Evolutionary conservation across 2,888 invertebrate genomes (phyloP).

Genomic region (Mycalesis mineus): DNA sequence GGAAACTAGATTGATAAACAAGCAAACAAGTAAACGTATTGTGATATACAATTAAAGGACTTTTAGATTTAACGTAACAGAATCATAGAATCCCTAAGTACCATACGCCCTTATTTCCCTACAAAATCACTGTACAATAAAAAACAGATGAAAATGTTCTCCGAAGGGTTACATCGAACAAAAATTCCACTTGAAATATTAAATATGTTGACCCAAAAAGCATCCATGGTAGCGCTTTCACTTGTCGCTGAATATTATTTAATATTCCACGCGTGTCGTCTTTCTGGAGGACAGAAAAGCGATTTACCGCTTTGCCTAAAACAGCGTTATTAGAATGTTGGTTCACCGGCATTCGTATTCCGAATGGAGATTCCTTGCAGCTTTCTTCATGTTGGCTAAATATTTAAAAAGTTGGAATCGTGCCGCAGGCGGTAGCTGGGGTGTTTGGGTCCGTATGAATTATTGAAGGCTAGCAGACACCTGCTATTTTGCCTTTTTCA

Average conservation of each 20-base stretch:
- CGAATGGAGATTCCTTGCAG: not conserved
- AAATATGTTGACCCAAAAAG: not conserved
- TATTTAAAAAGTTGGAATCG: too few relatives aligned
- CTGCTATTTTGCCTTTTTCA: too few relatives aligned
- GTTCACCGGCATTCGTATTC: not conserved
- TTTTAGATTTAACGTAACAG: too few relatives aligned
- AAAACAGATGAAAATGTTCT: not conserved
- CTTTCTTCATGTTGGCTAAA: not conserved
- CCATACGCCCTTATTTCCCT: not conserved
- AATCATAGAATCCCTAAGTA: too few relatives aligned
- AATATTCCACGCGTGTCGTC: conserved; percentile 22
- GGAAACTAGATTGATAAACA: too few relatives aligned
- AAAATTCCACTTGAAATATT: conserved; percentile 2
- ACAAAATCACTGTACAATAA: not conserved
- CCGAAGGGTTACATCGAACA: not conserved
- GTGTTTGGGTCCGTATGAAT: too few relatives aligned
- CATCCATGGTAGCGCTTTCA: conserved; percentile 4
- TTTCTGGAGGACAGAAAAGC: conserved; percentile 16
- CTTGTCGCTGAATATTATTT: conserved; percentile 13
- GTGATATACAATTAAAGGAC: too few relatives aligned
- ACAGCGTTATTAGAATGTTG: conserved; percentile 10
- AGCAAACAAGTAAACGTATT: too few relatives aligned
- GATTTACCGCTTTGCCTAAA: conserved; percentile 12
- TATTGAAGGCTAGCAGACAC: too few relatives aligned
- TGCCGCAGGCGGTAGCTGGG: too few relatives aligned